Evolutionary conservation across 2,797 vertebrate genomes (phyloP), one percentile per base, ranked within the genome.

Genomic region (Rhinatrema bivittatum): DNA sequence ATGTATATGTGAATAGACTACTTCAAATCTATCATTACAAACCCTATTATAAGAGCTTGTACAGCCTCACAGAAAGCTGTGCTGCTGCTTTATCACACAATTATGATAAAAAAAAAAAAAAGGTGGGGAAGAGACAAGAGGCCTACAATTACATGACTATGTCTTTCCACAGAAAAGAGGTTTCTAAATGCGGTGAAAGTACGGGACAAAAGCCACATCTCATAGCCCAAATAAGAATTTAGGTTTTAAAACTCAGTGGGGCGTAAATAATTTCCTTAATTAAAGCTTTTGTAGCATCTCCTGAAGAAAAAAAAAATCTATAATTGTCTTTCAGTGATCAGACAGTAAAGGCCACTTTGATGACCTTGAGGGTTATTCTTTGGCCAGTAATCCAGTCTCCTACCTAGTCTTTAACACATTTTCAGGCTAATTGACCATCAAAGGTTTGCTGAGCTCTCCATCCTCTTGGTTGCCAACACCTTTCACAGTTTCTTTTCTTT

Each of bases 381-480:
- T 63, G 72, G 64, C 65, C 63, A 42, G 23, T 74, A 76, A 81
- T 82, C 70, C 70, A 57, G 58, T 39, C n/a, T n/a, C n/a, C n/a
- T 56, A 60, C 64, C 75, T 72, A 50, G 56, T 78, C 57, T 72
- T 87, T 71, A 86, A 68, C 77, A 50, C 49, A 69, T 87, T 87
- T 87, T 86, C 84, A 87, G 81, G 65, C 71, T 84, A 85, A 87
- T 75, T 87, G 77, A 79, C 70, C 71, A 79, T 84, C 82, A 83
- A 85, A 85, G 72, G 40, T 36, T 57, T 60, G 21, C 42, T 1
- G 40, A 73, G 66, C 46, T 53, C 58, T 56, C 42, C 48, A 36
- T 23, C 38, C 56, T 55, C 56, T 69, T 68, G 58, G 42, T 63
- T 77, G 70, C 73, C 70, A 79, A 74, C 62, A 80, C 70, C 68